phyloP scores from a whole-genome alignment of 1,140 invertebrate genomes.

The Popillia japonica region DNA sequence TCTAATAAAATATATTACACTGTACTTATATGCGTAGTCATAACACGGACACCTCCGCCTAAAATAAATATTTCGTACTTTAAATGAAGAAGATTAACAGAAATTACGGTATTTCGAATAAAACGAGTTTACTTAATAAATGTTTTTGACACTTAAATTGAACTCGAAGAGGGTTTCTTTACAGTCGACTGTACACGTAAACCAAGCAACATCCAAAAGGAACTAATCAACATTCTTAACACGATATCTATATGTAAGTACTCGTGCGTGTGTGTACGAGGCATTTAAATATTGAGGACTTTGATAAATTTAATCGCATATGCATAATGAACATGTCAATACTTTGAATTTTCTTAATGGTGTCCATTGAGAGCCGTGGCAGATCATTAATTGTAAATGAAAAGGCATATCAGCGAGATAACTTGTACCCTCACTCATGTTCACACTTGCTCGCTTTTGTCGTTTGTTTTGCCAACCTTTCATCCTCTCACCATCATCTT shows the following conservation, averaged over 20 bases:
- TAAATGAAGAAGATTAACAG: no score
- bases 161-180: not conserved
- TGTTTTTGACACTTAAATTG: not conserved
- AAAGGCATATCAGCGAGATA: slow-evolving; percentile 39
- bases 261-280: not conserved
- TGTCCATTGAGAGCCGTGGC: not conserved
- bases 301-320: slow-evolving; percentile 42
- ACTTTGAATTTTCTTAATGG: slow-evolving; percentile 38
- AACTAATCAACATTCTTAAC: not conserved
- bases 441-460: slow-evolving; percentile 36
- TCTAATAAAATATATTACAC: no score
- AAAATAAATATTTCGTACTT: no score
- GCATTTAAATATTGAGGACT: slow-evolving; percentile 19
- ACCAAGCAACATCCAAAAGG: slow-evolving; percentile 22
- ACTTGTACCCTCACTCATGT: slow-evolving; percentile 32
- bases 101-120: no score
- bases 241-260: slow-evolving; percentile 9
- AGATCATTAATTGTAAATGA: slow-evolving; percentile 42
- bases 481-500: not conserved
- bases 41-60: not conserved
- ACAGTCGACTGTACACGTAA: not conserved
- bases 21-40: not conserved
- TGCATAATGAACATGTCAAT: slow-evolving; percentile 42
- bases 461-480: slow-evolving; percentile 19
- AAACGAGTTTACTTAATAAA: not conserved